Percentiles rank a stretch among this genome's conserved stretches.
Evolutionary conservation across 2,888 invertebrate genomes (phyloP).

Genomic region (Automeris io): DNA sequence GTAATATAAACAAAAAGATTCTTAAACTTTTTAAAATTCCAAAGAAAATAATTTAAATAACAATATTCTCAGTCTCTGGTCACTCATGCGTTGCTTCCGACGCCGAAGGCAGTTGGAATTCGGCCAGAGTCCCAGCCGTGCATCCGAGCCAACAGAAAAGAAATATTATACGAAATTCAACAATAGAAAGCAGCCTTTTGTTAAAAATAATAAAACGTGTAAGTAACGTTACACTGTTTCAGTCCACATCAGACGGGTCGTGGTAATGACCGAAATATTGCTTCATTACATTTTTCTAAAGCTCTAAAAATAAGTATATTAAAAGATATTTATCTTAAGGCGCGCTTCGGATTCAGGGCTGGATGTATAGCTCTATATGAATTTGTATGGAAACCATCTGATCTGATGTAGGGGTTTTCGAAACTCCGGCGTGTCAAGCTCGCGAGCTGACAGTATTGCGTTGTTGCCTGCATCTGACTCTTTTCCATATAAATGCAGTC

Average conservation of each 20-base stretch:
- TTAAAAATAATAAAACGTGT: slow-evolving; percentile 25
- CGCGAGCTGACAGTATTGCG: too few relatives aligned
- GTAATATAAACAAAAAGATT: background rate
- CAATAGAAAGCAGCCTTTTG: slow-evolving; percentile 32
- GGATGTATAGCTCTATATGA: too few relatives aligned
- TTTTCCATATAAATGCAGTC: too few relatives aligned
- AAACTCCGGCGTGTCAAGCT: too few relatives aligned
- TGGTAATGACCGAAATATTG: slow-evolving; percentile 26
- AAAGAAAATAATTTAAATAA: background rate
- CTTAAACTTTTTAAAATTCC: background rate
- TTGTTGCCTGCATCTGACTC: too few relatives aligned
- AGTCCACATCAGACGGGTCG: slow-evolving; percentile 14
- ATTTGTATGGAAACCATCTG: too few relatives aligned
- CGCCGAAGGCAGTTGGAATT: slow-evolving; percentile 25
- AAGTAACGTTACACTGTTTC: slow-evolving; percentile 12
- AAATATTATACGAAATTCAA: slow-evolving; percentile 27
- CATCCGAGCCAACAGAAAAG: slow-evolving; percentile 25
- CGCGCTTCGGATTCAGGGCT: too few relatives aligned
- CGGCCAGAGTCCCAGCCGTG: slow-evolving; percentile 27
- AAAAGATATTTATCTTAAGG: too few relatives aligned
- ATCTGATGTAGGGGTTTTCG: too few relatives aligned
- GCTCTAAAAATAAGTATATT: too few relatives aligned
- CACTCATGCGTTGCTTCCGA: slow-evolving; percentile 19
- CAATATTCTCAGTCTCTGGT: background rate
- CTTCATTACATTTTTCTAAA: too few relatives aligned